Evolutionary conservation across 2,888 invertebrate species (phyloP).

Genomic region (Pristionchus japonicus): DNA sequence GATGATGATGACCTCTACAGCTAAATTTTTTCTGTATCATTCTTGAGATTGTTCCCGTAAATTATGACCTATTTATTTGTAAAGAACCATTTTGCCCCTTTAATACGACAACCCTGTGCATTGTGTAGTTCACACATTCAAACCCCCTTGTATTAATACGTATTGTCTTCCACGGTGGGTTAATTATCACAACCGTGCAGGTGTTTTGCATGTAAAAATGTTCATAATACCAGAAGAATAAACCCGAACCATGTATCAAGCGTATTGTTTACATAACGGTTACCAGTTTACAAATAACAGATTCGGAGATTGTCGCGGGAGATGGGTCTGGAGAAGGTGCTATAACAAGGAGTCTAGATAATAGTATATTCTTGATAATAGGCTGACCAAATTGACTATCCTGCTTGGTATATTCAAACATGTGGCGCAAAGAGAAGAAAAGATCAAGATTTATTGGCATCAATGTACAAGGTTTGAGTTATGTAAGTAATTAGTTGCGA

Average conservation of each 20-base stretch:
- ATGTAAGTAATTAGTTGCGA: not conserved
- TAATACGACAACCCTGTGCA: not conserved
- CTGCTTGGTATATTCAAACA: no score
- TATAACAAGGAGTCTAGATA: no score
- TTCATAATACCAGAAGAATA: constrained; percentile 38
- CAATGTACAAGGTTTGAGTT: not conserved
- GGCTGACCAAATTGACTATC: no score
- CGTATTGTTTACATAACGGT: not conserved
- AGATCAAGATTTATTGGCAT: not conserved
- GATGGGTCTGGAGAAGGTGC: no score
- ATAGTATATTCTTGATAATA: no score
- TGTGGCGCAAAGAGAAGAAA: no score
- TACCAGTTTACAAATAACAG: no score
- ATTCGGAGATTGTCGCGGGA: no score
- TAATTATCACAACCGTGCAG: constrained; percentile 33
- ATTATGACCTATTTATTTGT: constrained; percentile 37
- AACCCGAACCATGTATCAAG: not conserved
- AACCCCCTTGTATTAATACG: constrained; percentile 28
- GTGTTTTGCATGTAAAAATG: constrained; percentile 40
- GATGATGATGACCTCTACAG: constrained; percentile 62
- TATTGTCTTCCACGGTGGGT: constrained; percentile 26
- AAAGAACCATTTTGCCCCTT: not conserved
- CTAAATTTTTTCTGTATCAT: constrained; percentile 46
- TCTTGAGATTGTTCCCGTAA: constrained; percentile 10
- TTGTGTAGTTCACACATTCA: not conserved